These are phyloP conservation scores for Hippopotamyrus pictus DNA, from an alignment of 2,797 vertebrate genomes.

Conservation along the genomic window DNA sequence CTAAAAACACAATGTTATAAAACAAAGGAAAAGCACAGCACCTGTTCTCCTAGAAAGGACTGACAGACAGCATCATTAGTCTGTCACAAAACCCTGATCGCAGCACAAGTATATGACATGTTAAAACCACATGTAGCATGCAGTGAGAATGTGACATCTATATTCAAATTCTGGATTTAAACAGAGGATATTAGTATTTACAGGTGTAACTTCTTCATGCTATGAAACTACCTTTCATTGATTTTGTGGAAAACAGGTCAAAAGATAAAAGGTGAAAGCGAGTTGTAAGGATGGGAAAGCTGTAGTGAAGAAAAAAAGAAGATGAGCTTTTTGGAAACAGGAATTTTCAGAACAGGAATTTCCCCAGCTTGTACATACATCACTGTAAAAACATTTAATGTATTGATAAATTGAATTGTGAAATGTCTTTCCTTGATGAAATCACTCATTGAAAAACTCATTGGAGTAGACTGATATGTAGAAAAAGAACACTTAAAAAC, in stretches of 20 bases:
- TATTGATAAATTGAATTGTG: background rate
- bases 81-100: background rate
- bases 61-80: slow-evolving; percentile 3
- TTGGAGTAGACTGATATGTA: background rate
- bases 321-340: slow-evolving; percentile 10
- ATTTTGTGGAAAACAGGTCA: slow-evolving; percentile 66
- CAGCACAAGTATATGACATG: background rate
- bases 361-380: background rate
- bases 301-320: slow-evolving; percentile 68
- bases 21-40: background rate
- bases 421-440: background rate
- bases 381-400: background rate
- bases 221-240: slow-evolving; percentile 56
- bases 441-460: background rate
- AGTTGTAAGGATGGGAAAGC: slow-evolving; percentile 92
- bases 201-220: slow-evolving; percentile 45
- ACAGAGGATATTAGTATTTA: slow-evolving; percentile 9
- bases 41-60: background rate
- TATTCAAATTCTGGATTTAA: slow-evolving; percentile 2
- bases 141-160: slow-evolving; percentile 4
- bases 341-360: background rate
- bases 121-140: slow-evolving; percentile 12
- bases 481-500: background rate
- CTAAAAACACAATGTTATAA: background rate
- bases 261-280: slow-evolving; percentile 98